Conservation (phyloP, 2,113 vertebrate genomes). For the Dolichallabes microphthalmus region DNA sequence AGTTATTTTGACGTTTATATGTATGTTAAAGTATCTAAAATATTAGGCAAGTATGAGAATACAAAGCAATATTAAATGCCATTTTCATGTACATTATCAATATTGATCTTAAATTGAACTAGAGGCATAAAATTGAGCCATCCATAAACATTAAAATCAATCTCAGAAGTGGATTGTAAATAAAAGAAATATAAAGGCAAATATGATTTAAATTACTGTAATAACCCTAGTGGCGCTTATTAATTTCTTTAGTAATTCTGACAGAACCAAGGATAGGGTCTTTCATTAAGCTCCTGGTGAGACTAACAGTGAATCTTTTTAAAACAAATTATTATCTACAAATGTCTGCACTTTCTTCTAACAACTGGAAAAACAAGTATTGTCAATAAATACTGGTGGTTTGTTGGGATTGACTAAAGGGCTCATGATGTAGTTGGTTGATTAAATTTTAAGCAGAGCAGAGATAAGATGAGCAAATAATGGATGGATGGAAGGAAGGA, state of each 20-base stretch:
- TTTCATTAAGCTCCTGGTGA: neutral
- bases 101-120: neutral
- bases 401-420: conserved; percentile 23
- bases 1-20: neutral
- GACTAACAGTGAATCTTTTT: neutral
- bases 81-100: neutral
- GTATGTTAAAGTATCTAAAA: neutral
- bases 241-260: neutral
- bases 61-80: neutral
- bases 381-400: conserved; percentile 23
- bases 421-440: conserved; percentile 37
- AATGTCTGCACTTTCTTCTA: neutral
- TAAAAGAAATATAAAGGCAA: neutral
- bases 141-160: neutral
- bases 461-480: neutral
- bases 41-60: neutral
- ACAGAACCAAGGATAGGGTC: neutral
- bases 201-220: neutral
- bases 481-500: conserved; percentile 16
- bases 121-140: neutral
- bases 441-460: conserved; percentile 18
- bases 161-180: neutral
- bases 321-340: neutral
- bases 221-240: neutral
- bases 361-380: neutral